Evolutionary conservation across 2,113 vertebrate genomes (phyloP).

Genomic region (Sander lucioperca): DNA sequence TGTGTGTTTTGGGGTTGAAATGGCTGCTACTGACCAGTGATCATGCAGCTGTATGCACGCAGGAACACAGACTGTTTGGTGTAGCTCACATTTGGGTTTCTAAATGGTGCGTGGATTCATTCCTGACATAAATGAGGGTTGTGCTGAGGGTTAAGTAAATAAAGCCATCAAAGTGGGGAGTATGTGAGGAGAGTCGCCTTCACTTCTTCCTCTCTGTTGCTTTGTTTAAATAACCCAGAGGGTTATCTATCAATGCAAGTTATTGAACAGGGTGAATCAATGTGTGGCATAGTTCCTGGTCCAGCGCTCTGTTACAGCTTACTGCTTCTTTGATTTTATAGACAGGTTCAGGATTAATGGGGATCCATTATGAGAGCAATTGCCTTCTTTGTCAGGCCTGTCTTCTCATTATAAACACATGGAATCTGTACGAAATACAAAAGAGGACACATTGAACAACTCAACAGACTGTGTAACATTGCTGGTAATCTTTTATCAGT

Average conservation of each 20-base stretch:
- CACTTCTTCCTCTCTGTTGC: constrained; percentile 26
- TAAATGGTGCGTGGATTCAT: constrained; percentile 59
- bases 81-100: constrained; percentile 53
- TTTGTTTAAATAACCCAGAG: constrained; percentile 50
- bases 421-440: constrained; percentile 32
- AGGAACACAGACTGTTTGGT: constrained; percentile 62
- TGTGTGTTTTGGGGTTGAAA: constrained; percentile 54
- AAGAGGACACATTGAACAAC: constrained; percentile 25
- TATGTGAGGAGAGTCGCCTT: constrained; percentile 8
- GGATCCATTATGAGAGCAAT: constrained; percentile 58
- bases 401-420: constrained; percentile 47
- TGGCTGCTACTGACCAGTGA: constrained; percentile 61
- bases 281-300: constrained; percentile 68
- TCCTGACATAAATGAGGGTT: constrained; percentile 74
- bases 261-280: constrained; percentile 72
- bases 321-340: constrained; percentile 78
- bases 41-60: constrained; percentile 54
- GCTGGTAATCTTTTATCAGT: background rate
- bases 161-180: constrained; percentile 68
- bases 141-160: constrained; percentile 72
- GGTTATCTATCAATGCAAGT: constrained; percentile 70
- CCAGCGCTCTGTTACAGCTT: constrained; percentile 67
- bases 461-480: background rate
- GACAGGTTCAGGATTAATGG: constrained; percentile 78
- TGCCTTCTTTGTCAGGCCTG: constrained; percentile 52